Percentiles rank a stretch among this genome's conserved stretches.
Conservation (phyloP, 2,797 vertebrate genomes). For the Aplochiton taeniatus region DNA sequence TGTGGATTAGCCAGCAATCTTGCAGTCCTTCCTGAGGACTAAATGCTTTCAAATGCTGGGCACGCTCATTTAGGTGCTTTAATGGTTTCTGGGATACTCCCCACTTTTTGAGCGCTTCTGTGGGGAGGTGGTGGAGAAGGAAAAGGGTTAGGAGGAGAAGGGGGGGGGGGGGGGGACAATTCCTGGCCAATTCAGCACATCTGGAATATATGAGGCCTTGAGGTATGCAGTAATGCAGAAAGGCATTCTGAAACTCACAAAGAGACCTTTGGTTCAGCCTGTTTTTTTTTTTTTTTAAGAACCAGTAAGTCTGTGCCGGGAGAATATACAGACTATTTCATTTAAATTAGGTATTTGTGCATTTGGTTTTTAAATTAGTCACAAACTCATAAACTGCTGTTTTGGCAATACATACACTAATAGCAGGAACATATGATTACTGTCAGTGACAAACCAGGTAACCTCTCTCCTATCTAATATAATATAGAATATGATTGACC, state of each 20-base stretch:
- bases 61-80: constrained; percentile 57
- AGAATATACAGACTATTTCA: constrained; percentile 63
- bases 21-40: constrained; percentile 34
- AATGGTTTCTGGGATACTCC: constrained; percentile 68
- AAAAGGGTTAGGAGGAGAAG: constrained; percentile 6
- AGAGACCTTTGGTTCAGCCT: constrained; percentile 76
- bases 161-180: constrained; percentile 16
- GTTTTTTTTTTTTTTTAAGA: constrained; percentile 46
- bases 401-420: no score
- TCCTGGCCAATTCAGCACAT: constrained; percentile 78
- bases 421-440: no score
- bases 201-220: constrained; percentile 84
- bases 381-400: no score
- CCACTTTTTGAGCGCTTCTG: constrained; percentile 65
- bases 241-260: constrained; percentile 80
- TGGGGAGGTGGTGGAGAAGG: constrained; percentile 38
- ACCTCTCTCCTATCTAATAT: no score
- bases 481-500: no score
- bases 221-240: constrained; percentile 83
- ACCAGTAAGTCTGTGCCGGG: constrained; percentile 68
- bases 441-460: no score
- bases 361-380: constrained; percentile 50
- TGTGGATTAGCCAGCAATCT: constrained; percentile 23
- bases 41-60: constrained; percentile 42
- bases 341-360: constrained; percentile 65